These are phyloP conservation scores for Cynaeus angustus DNA, from an alignment of 2,888 invertebrate species.

Conservation along the genomic window DNA sequence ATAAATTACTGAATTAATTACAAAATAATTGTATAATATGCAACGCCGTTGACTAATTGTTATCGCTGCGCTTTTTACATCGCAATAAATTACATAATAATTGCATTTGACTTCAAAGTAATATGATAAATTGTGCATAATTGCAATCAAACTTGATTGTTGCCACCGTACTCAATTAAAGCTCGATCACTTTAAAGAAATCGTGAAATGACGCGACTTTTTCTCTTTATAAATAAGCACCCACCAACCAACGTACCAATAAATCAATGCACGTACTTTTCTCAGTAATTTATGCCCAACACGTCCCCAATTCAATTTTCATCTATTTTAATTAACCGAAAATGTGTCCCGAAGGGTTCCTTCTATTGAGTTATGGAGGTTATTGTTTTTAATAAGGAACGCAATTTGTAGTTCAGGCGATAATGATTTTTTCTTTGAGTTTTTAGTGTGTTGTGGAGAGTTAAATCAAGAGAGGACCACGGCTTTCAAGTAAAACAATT, in stretches of 20 bases:
- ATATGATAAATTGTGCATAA: slow-evolving; percentile 51
- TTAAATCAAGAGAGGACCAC: slow-evolving; percentile 21
- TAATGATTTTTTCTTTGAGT: slow-evolving; percentile 20
- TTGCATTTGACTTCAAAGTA: slow-evolving; percentile 43
- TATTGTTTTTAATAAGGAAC: slow-evolving; percentile 30
- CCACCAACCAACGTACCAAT: slow-evolving; percentile 34
- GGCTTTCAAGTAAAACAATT: slow-evolving; percentile 37
- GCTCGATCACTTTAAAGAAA: slow-evolving; percentile 39
- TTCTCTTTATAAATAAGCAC: slow-evolving; percentile 36
- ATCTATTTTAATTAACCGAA: slow-evolving; percentile 49
- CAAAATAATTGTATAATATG: slow-evolving; percentile 47
- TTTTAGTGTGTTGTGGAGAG: slow-evolving; percentile 15
- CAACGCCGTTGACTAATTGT: slow-evolving; percentile 44
- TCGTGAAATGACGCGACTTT: slow-evolving; percentile 43
- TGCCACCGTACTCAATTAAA: slow-evolving; percentile 43
- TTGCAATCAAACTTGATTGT: slow-evolving; percentile 49
- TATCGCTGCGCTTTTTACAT: slow-evolving; percentile 45
- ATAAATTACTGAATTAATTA: slow-evolving; percentile 44
- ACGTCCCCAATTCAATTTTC: slow-evolving; percentile 48
- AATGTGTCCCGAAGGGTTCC: slow-evolving; percentile 33
- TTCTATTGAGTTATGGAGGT: slow-evolving; percentile 31
- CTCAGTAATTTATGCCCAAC: slow-evolving; percentile 38
- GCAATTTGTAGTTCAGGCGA: slow-evolving; percentile 3
- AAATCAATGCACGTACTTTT: slow-evolving; percentile 46
- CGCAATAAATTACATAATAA: slow-evolving; percentile 51